Conservation (phyloP, 2,888 invertebrate species). For the Melipona bicolor region DNA sequence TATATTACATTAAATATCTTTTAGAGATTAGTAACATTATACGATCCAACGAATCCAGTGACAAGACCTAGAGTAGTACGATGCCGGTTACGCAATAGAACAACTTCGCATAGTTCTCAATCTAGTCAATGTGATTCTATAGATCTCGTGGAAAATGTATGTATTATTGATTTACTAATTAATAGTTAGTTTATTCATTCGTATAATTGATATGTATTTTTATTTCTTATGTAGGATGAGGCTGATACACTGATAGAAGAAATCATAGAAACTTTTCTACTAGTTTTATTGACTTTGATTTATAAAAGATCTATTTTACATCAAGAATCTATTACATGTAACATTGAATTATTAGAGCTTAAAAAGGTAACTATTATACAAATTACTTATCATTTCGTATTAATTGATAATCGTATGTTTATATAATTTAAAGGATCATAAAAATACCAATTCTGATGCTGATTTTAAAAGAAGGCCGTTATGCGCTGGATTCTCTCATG, state of each 20-base stretch:
- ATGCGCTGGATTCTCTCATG: constrained; percentile 87
- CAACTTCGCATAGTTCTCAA: constrained; percentile 84
- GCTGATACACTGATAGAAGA: constrained; percentile 82
- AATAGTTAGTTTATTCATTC: neutral
- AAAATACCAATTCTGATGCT: constrained; percentile 65
- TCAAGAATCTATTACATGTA: constrained; percentile 77
- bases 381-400: neutral
- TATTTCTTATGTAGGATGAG: constrained; percentile 75
- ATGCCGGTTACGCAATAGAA: constrained; percentile 79
- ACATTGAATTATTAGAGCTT: constrained; percentile 71
- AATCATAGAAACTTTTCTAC: constrained; percentile 85
- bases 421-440: constrained; percentile 43
- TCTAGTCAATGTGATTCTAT: constrained; percentile 85
- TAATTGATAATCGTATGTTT: neutral
- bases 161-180: constrained; percentile 41
- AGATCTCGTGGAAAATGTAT: constrained; percentile 82
- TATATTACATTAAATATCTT: constrained; percentile 21
- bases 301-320: constrained; percentile 78
- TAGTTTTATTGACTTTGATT: constrained; percentile 84
- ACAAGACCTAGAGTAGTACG: constrained; percentile 84
- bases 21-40: constrained; percentile 85
- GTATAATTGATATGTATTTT: neutral
- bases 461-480: constrained; percentile 84
- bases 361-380: constrained; percentile 72
- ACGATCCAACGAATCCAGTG: constrained; percentile 87